Evolutionary conservation across 1,140 invertebrate species (phyloP).

Genomic region (Danaus plexippus): DNA sequence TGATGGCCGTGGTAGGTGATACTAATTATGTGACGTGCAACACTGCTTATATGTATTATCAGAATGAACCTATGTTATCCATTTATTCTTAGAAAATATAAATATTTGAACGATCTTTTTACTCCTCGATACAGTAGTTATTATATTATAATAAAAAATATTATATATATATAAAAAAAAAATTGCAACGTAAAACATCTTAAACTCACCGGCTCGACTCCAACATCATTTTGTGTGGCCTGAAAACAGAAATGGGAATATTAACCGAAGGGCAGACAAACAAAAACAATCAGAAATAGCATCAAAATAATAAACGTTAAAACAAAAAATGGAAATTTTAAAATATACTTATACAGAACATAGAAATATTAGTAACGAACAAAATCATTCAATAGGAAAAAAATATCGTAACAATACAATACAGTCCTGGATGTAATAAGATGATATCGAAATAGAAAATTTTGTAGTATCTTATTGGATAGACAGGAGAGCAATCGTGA

Average conservation of each 20-base stretch:
- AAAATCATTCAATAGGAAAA: constrained; percentile 14
- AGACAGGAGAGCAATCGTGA: constrained; percentile 32
- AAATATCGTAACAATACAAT: constrained; percentile 22
- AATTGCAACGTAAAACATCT: neutral
- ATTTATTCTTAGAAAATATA: no score
- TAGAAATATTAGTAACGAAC: constrained; percentile 5
- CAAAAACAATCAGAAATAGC: constrained; percentile 1
- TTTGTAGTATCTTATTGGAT: constrained; percentile 26
- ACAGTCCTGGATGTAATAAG: constrained; percentile 22
- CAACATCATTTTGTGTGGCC: constrained; percentile 69
- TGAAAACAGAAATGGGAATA: constrained; percentile 35
- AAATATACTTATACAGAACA: neutral
- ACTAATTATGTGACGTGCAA: constrained; percentile 42
- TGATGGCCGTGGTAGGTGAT: constrained; percentile 36
- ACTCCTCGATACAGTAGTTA: no score
- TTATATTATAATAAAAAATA: no score
- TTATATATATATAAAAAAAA: no score
- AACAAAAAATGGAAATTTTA: neutral
- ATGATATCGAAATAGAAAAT: constrained; percentile 30
- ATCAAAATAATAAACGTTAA: constrained; percentile 5
- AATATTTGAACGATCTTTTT: no score
- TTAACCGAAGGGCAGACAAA: constrained; percentile 4
- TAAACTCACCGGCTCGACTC: constrained; percentile 62
- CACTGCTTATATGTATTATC: constrained; percentile 10
- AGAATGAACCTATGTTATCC: no score